A percentile compares a stretch with the other conserved stretches of the same genome.
Evolutionary conservation across 2,797 vertebrate species (phyloP).

Genomic region (Pseudomugil gertrudae): DNA sequence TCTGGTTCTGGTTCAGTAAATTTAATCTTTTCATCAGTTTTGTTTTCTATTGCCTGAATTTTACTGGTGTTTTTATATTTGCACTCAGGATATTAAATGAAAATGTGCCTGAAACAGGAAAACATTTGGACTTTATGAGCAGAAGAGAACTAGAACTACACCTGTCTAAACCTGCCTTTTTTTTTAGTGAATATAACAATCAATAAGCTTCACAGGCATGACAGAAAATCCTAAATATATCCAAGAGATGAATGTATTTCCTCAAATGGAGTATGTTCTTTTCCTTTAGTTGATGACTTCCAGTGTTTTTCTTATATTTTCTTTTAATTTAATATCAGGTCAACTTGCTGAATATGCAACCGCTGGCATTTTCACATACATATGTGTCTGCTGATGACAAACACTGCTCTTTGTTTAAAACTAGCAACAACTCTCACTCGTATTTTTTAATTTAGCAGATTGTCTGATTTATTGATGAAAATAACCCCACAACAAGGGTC

Average conservation of each 20-base stretch:
- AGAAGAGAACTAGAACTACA: no score
- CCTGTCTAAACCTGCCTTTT: no score
- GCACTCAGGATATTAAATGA: no score
- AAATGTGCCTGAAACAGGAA: no score
- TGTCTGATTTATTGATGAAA: neutral
- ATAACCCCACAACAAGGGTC: neutral
- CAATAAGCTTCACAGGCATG: neutral
- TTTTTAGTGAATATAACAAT: no score
- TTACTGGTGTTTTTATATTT: no score
- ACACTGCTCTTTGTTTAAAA: neutral
- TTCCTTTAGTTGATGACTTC: constrained; percentile 12
- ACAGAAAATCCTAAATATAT: neutral
- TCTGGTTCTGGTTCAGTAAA: neutral
- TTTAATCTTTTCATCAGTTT: no score
- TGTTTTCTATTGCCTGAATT: no score
- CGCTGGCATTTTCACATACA: no score
- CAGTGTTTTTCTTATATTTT: neutral
- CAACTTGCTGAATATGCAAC: no score
- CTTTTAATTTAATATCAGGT: neutral
- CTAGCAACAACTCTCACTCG: neutral
- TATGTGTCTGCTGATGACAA: no score
- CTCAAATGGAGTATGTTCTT: neutral
- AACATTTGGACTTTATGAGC: neutral
- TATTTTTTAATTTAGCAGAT: neutral
- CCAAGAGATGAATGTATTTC: neutral